Evolutionary conservation across 2,797 vertebrate genomes (phyloP).

Genomic region (Distichodus sexfasciatus): DNA sequence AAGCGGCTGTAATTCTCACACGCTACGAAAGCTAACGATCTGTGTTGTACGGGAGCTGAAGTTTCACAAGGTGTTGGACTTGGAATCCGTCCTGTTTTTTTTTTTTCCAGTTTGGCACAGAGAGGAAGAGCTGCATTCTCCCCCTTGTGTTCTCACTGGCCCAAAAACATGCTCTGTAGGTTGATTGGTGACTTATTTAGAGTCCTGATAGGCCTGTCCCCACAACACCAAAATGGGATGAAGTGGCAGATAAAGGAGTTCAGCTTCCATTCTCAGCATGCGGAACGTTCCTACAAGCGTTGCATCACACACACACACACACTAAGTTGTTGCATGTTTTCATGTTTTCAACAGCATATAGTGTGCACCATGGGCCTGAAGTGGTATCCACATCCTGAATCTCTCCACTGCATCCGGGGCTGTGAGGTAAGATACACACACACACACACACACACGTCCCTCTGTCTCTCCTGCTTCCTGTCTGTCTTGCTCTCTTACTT

Average conservation of each 20-base stretch:
- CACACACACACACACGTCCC: neutral
- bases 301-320: no score
- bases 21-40: constrained; percentile 1
- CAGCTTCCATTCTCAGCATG: no score
- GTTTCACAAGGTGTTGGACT: constrained; percentile 25
- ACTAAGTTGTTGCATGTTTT: no score
- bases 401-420: constrained; percentile 93
- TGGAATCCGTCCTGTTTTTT: constrained; percentile 12
- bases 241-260: no score
- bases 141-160: neutral
- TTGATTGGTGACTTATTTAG: no score
- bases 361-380: constrained; percentile 92
- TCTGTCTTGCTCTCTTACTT: constrained; percentile 9
- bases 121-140: neutral
- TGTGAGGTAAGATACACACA: constrained; percentile 84
- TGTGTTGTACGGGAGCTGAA: constrained; percentile 19
- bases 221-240: no score
- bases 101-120: neutral
- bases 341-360: constrained; percentile 86
- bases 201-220: no score
- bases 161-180: neutral
- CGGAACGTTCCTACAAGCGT: no score
- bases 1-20: constrained; percentile 10
- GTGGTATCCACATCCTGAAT: constrained; percentile 92
- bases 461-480: neutral